Conservation (phyloP, 2,113 vertebrate genomes). For the Albula glossodonta region DNA sequence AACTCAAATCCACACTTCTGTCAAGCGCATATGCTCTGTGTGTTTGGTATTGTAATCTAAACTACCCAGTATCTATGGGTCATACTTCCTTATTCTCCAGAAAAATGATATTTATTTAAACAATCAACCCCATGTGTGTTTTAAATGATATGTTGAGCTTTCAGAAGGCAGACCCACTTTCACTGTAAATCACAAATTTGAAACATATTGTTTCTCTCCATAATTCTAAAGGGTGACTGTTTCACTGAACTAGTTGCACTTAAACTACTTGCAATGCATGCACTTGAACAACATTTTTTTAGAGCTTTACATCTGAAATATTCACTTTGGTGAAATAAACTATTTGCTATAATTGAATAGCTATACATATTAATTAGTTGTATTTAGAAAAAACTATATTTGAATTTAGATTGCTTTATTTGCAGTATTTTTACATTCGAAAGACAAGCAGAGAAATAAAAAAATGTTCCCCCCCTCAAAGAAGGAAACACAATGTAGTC, state of each 20-base stretch:
- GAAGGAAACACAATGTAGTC: not conserved
- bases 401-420: too few species aligned
- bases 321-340: too few species aligned
- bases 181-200: not conserved
- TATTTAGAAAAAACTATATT: too few species aligned
- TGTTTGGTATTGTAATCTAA: not conserved
- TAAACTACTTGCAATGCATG: not conserved
- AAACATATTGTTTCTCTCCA: not conserved
- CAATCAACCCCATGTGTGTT: not conserved
- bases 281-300: not conserved
- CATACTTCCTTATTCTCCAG: not conserved
- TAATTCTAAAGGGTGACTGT: not conserved
- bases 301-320: too few species aligned
- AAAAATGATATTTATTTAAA: not conserved
- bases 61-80: too few species aligned
- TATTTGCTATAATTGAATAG: too few species aligned
- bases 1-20: not conserved
- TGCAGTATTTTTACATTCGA: not conserved
- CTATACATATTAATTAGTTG: too few species aligned
- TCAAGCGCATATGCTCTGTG: not conserved
- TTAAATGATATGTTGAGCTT: not conserved
- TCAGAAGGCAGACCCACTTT: not conserved
- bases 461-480: not conserved
- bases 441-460: not conserved
- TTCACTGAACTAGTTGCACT: not conserved